Percentiles rank a stretch among this genome's conserved stretches.
Evolutionary conservation across 2,113 vertebrate genomes (phyloP).

Genomic region (Amphilophus citrinellus): DNA sequence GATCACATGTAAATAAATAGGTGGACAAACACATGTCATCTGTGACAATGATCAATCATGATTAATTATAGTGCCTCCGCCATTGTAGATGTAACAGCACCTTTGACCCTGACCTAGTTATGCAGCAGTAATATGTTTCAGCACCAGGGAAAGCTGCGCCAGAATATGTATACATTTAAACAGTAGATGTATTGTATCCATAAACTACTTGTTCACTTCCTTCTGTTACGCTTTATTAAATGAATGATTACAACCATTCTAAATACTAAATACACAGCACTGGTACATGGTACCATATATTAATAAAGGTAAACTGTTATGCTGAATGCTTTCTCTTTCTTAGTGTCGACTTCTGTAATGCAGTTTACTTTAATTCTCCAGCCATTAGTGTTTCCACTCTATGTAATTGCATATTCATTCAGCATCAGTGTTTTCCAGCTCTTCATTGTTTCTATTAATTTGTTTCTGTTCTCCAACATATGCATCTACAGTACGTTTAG

Average conservation of each 20-base stretch:
- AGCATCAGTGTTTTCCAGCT: neutral
- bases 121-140: neutral
- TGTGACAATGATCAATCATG: neutral
- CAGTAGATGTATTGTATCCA: too few species aligned
- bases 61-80: neutral
- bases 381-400: neutral
- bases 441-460: neutral
- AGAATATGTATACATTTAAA: neutral
- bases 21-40: neutral
- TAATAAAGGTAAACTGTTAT: too few species aligned
- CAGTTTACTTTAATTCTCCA: neutral
- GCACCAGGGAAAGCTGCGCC: neutral
- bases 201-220: too few species aligned
- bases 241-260: too few species aligned
- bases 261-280: too few species aligned
- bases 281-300: too few species aligned
- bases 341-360: neutral
- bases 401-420: neutral
- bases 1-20: neutral
- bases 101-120: conserved; percentile 16
- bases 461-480: neutral
- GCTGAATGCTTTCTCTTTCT: too few species aligned
- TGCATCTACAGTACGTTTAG: neutral
- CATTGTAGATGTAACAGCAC: conserved; percentile 9
- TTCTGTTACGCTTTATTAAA: too few species aligned